Conservation (phyloP, 2,113 vertebrate species). For the Cricetomys ansorgei region DNA sequence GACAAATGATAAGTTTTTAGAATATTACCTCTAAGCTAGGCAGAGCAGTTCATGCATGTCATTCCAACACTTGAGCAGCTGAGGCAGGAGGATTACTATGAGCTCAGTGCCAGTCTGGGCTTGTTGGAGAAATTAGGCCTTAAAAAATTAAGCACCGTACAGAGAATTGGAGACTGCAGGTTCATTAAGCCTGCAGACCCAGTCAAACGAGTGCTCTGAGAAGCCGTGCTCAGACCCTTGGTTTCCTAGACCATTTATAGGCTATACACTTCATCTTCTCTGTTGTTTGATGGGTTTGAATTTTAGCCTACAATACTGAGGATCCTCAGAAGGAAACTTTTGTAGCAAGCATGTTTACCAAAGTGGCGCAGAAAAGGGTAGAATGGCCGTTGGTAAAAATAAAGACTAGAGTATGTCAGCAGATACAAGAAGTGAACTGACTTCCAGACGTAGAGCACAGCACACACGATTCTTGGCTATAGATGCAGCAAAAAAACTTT, state of each 20-base stretch:
- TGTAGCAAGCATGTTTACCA: background rate
- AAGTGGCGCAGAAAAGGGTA: background rate
- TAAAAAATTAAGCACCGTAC: background rate
- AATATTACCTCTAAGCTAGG: background rate
- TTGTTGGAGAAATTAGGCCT: background rate
- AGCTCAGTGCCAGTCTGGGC: background rate
- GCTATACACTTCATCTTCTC: background rate
- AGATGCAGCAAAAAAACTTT: background rate
- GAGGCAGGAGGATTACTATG: background rate
- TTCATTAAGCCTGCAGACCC: background rate
- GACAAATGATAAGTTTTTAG: background rate
- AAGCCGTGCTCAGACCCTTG: no score
- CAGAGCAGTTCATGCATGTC: background rate
- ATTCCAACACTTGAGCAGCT: background rate
- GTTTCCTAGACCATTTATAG: background rate
- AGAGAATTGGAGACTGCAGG: background rate
- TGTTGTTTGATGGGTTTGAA: background rate
- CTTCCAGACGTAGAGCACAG: background rate
- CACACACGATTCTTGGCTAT: background rate
- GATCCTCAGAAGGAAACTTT: background rate
- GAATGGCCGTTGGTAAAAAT: background rate
- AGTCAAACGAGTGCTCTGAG: background rate
- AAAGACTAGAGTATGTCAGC: background rate
- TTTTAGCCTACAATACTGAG: background rate
- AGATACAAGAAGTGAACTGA: background rate